Evolutionary conservation across 2,113 vertebrate species (phyloP).

Genomic region (Irena cyanogastra): DNA sequence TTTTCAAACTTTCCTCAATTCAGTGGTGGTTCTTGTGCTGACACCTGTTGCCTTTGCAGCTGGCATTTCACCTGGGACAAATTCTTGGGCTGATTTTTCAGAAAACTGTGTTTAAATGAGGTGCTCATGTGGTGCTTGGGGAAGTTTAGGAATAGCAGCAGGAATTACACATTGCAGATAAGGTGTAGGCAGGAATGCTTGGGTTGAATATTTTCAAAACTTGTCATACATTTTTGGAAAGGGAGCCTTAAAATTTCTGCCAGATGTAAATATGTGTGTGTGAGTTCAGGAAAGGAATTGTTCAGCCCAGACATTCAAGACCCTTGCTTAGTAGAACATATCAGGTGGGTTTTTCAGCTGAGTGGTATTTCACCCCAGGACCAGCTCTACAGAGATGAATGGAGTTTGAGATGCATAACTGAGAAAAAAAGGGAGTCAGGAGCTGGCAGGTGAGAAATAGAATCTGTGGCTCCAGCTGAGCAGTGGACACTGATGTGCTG

Average conservation of each 20-base stretch:
- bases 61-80: not conserved
- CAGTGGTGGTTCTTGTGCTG: not conserved
- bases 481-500: rapidly evolving
- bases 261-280: not conserved
- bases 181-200: not conserved
- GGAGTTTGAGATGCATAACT: not conserved
- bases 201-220: not conserved
- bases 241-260: not conserved
- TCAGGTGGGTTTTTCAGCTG: not conserved
- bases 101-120: not conserved
- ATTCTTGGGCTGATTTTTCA: not conserved
- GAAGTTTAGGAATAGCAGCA: not conserved
- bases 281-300: not conserved
- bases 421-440: not conserved
- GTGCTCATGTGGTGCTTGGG: not conserved
- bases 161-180: not conserved
- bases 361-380: not conserved
- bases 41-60: not conserved
- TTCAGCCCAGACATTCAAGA: rapidly evolving
- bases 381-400: not conserved
- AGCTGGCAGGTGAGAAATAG: not conserved
- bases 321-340: not conserved
- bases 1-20: not conserved
- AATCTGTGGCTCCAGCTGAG: not conserved
- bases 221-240: not conserved